These are phyloP conservation scores for Scrobipalpa costella DNA, from an alignment of 2,888 invertebrate genomes.

Conservation along the genomic window DNA sequence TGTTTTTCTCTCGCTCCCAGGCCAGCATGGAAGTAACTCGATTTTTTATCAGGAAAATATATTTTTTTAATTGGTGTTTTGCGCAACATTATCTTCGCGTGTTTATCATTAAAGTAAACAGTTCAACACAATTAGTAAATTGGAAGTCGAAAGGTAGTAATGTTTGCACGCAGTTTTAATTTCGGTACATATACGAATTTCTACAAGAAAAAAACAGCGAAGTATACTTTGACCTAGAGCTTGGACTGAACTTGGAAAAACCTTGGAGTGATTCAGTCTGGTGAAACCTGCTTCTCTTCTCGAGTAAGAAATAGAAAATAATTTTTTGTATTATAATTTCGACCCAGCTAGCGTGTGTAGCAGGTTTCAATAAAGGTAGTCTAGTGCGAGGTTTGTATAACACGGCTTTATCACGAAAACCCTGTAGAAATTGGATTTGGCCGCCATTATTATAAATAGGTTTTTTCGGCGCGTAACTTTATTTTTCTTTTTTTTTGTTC, in stretches of 20 bases:
- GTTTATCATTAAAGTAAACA: neutral
- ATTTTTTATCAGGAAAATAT: no score
- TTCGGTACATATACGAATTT: neutral
- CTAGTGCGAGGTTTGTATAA: neutral
- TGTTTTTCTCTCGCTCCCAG: no score
- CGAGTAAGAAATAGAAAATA: no score
- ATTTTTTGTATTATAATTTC: neutral
- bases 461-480: neutral
- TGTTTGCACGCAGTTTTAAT: neutral
- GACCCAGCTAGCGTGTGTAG: slow-evolving; percentile 10
- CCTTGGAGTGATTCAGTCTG: no score
- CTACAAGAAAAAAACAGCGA: neutral
- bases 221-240: no score
- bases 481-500: neutral
- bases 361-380: slow-evolving; percentile 13
- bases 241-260: no score
- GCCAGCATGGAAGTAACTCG: no score
- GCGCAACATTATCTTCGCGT: neutral
- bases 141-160: neutral
- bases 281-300: no score
- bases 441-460: no score
- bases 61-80: neutral
- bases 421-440: neutral
- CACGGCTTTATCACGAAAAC: slow-evolving; percentile 10
- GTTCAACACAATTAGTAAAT: neutral